Percentiles rank a stretch among this genome's conserved stretches.
These are phyloP conservation scores for Chouioia cunea DNA, from an alignment of 2,888 invertebrate species.

Conservation along the genomic window DNA sequence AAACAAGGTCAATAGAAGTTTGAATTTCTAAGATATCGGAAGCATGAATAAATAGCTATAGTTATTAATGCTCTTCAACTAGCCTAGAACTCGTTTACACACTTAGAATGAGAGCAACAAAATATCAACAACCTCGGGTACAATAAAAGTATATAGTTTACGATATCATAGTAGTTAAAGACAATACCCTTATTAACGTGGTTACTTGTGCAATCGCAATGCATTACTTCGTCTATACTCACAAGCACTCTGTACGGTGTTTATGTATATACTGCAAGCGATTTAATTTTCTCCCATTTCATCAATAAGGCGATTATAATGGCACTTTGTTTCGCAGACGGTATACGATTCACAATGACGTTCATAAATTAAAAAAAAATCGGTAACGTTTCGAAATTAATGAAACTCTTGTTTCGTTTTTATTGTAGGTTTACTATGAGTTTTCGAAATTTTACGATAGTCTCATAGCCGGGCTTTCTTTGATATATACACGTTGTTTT, in stretches of 20 bases:
- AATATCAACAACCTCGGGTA: background rate
- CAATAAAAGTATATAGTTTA: slow-evolving; percentile 1
- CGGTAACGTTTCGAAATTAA: too few species aligned
- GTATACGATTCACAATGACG: background rate
- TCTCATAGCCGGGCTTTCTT: slow-evolving; percentile 12
- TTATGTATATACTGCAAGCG: slow-evolving; percentile 7
- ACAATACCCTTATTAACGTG: slow-evolving; percentile 37
- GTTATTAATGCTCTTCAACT: slow-evolving; percentile 34
- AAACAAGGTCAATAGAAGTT: slow-evolving; percentile 14
- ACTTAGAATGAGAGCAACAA: slow-evolving; percentile 33
- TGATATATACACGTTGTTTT: slow-evolving; percentile 5
- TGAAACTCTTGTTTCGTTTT: background rate
- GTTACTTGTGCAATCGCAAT: slow-evolving; percentile 38
- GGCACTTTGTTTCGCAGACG: slow-evolving; percentile 3
- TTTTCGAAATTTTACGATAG: slow-evolving; percentile 6
- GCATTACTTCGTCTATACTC: slow-evolving; percentile 8
- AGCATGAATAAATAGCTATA: slow-evolving; percentile 26
- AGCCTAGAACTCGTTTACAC: slow-evolving; percentile 35
- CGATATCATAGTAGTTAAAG: slow-evolving; percentile 15
- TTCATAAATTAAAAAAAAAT: background rate
- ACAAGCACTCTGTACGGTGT: background rate
- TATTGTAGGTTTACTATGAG: background rate
- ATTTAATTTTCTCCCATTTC: slow-evolving; percentile 25
- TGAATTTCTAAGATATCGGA: slow-evolving; percentile 23
- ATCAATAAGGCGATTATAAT: slow-evolving; percentile 19